phyloP scores from a whole-genome alignment of 2,888 invertebrate species.

The Cephus rjabovi region DNA sequence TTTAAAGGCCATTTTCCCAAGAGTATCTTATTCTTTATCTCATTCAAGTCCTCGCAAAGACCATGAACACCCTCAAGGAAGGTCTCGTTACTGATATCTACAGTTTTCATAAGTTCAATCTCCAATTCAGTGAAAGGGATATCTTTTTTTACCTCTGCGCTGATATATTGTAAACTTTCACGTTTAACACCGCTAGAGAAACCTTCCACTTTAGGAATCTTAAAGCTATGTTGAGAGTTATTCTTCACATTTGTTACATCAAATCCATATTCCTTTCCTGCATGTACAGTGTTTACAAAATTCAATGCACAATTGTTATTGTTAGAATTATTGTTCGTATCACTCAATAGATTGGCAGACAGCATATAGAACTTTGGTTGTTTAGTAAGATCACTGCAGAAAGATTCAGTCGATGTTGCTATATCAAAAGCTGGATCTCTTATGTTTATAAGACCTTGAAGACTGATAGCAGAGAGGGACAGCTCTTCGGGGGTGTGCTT shows the following conservation, averaged over 20 bases:
- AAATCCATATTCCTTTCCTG: background rate
- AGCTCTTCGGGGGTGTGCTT: constrained; percentile 48
- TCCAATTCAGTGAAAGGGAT: constrained; percentile 5
- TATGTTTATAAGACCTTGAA: constrained; percentile 32
- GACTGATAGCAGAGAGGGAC: constrained; percentile 45
- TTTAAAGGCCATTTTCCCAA: background rate
- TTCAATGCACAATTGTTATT: background rate
- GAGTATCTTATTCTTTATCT: background rate
- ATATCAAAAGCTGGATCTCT: background rate
- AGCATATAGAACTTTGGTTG: constrained; percentile 14
- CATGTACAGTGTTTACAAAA: background rate
- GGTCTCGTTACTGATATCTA: constrained; percentile 11
- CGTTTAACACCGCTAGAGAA: background rate
- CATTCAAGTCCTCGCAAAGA: constrained; percentile 7
- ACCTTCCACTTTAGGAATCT: background rate
- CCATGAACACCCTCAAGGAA: constrained; percentile 10
- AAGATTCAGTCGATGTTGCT: constrained; percentile 10
- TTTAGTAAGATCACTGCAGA: constrained; percentile 18
- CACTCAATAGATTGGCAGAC: constrained; percentile 16
- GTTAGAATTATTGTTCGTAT: constrained; percentile 15
- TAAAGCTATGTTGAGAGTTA: background rate
- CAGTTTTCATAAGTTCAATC: constrained; percentile 3
- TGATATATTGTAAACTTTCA: background rate
- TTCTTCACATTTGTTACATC: background rate
- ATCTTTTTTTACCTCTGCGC: background rate